These are phyloP conservation scores for Drosophila truncata DNA, from an alignment of 1,140 invertebrate species.

Conservation along the genomic window DNA sequence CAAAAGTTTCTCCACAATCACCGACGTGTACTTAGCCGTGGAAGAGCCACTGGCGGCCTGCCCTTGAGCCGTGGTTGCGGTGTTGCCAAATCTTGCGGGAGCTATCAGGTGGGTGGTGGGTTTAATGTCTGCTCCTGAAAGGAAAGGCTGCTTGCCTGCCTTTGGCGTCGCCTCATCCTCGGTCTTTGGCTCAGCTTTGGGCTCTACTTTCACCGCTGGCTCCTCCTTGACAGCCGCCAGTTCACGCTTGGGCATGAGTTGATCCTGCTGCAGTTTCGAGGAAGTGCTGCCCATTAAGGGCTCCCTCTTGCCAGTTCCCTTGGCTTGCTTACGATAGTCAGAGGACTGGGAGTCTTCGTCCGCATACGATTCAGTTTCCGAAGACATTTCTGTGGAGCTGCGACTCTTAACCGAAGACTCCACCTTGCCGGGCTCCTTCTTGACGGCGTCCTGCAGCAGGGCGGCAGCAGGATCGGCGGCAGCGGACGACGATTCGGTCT, in stretches of 20 bases:
- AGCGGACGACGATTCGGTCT: constrained; percentile 30
- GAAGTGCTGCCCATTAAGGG: neutral
- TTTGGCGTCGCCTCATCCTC: constrained; percentile 20
- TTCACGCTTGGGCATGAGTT: constrained; percentile 38
- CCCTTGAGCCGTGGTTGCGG: neutral
- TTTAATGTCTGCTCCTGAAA: constrained; percentile 41
- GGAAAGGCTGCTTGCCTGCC: constrained; percentile 47
- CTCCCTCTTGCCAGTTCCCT: constrained; percentile 46
- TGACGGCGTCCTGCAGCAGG: constrained; percentile 19
- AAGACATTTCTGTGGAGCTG: constrained; percentile 77
- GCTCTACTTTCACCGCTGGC: constrained; percentile 8
- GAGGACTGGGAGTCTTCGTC: constrained; percentile 85
- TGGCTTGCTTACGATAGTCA: constrained; percentile 58
- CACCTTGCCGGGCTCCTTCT: constrained; percentile 59
- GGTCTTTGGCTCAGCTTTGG: constrained; percentile 60
- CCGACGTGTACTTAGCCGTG: constrained; percentile 66
- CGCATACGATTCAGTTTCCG: constrained; percentile 77
- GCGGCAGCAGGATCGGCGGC: constrained; percentile 1
- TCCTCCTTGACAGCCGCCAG: constrained; percentile 26
- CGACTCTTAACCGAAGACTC: constrained; percentile 57
- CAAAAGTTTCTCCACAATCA: constrained; percentile 75
- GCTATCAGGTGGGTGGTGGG: constrained; percentile 50
- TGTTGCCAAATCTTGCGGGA: constrained; percentile 49
- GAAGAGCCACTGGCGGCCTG: constrained; percentile 5
- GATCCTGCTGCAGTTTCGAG: constrained; percentile 12